A percentile compares a stretch with the other conserved stretches of the same genome.
Evolutionary conservation across 2,797 vertebrate species (phyloP).

Genomic region (Gorsachius magnificus): DNA sequence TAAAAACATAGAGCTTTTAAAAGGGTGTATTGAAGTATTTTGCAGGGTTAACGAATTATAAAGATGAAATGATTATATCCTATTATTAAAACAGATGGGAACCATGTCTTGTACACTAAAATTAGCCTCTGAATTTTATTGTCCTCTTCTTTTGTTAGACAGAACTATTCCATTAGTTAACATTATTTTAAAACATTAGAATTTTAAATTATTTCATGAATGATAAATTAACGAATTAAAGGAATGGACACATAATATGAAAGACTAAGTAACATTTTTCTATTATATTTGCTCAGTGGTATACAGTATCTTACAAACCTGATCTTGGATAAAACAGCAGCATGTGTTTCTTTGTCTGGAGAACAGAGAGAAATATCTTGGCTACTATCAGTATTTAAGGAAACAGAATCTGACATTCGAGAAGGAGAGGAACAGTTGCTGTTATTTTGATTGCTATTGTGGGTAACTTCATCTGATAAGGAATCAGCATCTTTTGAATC

Average conservation of each 20-base stretch:
- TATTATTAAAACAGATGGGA: neutral
- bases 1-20: neutral
- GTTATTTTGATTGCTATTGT: constrained; percentile 99
- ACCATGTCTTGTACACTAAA: neutral
- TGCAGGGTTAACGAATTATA: neutral
- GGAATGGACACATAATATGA: neutral
- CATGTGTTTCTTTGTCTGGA: constrained; percentile 87
- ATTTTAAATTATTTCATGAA: neutral
- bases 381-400: constrained; percentile 96
- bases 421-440: constrained; percentile 99
- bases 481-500: constrained; percentile 91
- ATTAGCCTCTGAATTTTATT: neutral
- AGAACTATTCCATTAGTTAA: neutral
- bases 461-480: constrained; percentile 91
- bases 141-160: neutral
- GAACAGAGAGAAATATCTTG: constrained; percentile 95
- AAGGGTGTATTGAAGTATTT: neutral
- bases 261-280: neutral
- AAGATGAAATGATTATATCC: neutral
- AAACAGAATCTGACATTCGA: constrained; percentile 98
- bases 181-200: neutral
- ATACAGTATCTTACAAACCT: constrained; percentile 76
- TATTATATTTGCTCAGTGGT: neutral
- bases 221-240: neutral
- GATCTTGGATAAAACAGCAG: constrained; percentile 83